Base-by-base conservation (phyloP, 2,113 vertebrate species). In the Peromyscus leucopus region DNA sequence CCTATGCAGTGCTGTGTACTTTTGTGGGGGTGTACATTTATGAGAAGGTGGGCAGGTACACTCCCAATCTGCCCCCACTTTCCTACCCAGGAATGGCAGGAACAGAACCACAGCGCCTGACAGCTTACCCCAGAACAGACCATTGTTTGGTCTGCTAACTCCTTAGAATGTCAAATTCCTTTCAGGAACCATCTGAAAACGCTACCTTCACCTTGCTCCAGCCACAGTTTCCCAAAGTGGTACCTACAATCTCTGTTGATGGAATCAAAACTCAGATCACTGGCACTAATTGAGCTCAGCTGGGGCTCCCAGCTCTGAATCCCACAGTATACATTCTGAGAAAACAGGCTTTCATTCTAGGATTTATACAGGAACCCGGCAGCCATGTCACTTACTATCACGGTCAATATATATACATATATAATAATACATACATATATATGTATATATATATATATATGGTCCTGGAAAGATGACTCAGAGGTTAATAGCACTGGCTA, bases 301-400 rank as follows among this genome's bases (percentile, higher is more conserved):
- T 51, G 51, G 51, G 74, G 28, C 7, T 16, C 51, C 74, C 36
- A 84, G 57, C 82, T 63, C 71, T 86, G n/a, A 95, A 90, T 31
- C 61, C 82, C 51, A 51, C 7, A 28, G 31, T 57, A 55, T 36
- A 75, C 5, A 90, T 22, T 59, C 39, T 71, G 33, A 92, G 22
- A 16, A 91, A 91, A 97, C 13, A 96, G 85, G 28, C 10, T 96
- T 96, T 90, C 79, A 74, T 16, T 76, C 65, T 78, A 92, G 80
- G 42, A 39, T 95, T 94, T 63, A 28, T 59, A 51, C 17, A 74
- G 42, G 33, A 92, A 80, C 16, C 21, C 46, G 63, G 63, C 13
- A 80, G 17, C 78, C 72, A 61, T 21, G 69, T 21, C 46, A 96
- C 85, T 51, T 92, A 94, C 72, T 86, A 94, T 94, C 5, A 59